Conservation (phyloP, 92 coral and sea anemone genomes). For the Epizoanthus illoricatus region DNA sequence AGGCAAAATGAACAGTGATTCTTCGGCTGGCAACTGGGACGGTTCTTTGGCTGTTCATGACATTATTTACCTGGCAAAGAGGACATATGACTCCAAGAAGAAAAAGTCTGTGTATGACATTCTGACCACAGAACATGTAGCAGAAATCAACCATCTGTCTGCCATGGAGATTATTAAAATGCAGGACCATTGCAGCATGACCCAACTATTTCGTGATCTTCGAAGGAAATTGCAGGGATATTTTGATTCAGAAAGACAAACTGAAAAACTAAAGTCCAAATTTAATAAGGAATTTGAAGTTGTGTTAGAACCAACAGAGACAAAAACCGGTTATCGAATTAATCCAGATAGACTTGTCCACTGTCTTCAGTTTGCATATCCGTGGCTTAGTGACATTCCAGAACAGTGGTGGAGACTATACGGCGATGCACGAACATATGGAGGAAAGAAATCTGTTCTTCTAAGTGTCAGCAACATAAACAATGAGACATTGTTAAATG, state of each 20-base stretch:
- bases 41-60: conserved; percentile 25
- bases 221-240: conserved; percentile 8
- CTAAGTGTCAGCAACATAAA: conserved; percentile 25
- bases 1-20: neutral
- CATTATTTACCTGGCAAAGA: conserved; percentile 29
- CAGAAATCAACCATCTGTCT: conserved; percentile 1
- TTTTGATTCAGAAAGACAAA: conserved; percentile 5
- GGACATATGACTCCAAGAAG: conserved; percentile 9
- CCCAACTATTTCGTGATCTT: neutral
- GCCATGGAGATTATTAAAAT: conserved; percentile 5
- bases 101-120: conserved; percentile 29
- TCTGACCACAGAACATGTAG: neutral
- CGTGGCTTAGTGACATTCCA: conserved; percentile 14
- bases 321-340: no score
- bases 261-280: no score
- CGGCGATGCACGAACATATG: conserved; percentile 49
- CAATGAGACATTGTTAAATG: conserved; percentile 22
- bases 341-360: conserved; percentile 14
- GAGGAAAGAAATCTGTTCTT: conserved; percentile 40
- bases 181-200: conserved; percentile 11
- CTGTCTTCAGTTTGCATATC: neutral
- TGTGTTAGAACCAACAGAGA: neutral
- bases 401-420: conserved; percentile 40
- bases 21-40: conserved; percentile 15
- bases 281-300: no score